Evolutionary conservation across 1,140 invertebrate genomes (phyloP).

Genomic region (Aphelenchoides besseyi): DNA sequence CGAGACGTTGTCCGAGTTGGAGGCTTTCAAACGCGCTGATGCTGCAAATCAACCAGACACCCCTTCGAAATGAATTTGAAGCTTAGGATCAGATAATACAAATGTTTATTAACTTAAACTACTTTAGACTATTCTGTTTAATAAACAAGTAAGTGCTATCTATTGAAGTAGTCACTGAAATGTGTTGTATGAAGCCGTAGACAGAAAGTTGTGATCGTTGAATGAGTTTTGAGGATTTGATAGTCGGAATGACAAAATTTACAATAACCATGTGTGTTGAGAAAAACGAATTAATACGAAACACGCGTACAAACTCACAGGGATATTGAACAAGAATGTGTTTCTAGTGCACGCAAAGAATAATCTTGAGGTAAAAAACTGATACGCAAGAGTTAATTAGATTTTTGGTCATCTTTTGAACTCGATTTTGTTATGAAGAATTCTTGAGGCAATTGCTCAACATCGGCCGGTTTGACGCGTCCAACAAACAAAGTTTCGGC

Average conservation of each 20-base stretch:
- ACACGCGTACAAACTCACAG: background rate
- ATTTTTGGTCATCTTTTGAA: background rate
- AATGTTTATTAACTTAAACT: background rate
- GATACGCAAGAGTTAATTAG: background rate
- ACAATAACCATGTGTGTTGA: too few species aligned
- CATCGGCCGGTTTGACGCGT: background rate
- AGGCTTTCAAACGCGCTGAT: constrained; percentile 81
- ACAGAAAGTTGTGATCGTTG: background rate
- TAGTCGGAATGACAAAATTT: too few species aligned
- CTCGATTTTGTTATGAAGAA: constrained; percentile 1
- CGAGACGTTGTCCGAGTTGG: constrained; percentile 70
- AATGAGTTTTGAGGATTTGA: too few species aligned
- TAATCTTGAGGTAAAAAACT: background rate
- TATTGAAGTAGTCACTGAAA: too few species aligned
- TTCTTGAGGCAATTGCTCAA: background rate
- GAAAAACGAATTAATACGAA: background rate
- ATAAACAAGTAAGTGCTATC: background rate
- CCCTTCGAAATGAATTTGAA: constrained; percentile 36
- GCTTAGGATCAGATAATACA: background rate
- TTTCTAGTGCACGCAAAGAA: background rate
- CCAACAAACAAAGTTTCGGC: constrained; percentile 2
- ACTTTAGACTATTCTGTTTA: background rate
- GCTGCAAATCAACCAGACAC: constrained; percentile 81
- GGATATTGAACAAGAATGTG: background rate
- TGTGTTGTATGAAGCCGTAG: too few species aligned